Conservation (phyloP, 2,113 vertebrate genomes). For the Eptesicus fuscus region DNA sequence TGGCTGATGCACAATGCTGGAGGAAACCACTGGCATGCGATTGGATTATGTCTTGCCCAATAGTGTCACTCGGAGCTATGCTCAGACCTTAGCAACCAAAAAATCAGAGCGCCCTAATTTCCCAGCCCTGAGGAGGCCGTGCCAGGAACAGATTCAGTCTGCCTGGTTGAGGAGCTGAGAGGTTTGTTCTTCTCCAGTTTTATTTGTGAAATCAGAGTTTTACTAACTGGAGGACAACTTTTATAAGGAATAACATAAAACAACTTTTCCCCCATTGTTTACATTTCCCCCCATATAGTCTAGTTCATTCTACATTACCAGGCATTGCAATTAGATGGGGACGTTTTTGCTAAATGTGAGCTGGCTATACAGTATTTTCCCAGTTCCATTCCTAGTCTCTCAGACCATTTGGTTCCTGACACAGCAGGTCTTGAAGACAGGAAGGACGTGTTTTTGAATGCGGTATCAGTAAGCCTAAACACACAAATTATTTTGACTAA, state of each 20-base stretch:
- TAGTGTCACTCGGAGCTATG: fast-evolving
- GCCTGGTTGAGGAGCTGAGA: neutral
- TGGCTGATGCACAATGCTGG: fast-evolving
- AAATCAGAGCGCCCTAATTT: neutral
- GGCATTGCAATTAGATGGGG: neutral
- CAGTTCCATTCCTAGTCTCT: neutral
- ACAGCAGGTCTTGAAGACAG: neutral
- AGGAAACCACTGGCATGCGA: neutral
- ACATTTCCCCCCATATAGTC: neutral
- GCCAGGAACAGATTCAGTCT: neutral
- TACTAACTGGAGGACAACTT: neutral
- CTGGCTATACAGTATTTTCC: neutral
- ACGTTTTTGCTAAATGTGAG: neutral
- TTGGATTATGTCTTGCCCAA: fast-evolving
- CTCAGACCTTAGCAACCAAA: neutral
- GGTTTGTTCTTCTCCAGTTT: neutral
- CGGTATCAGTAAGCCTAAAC: slow-evolving; percentile 5
- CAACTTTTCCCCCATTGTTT: neutral
- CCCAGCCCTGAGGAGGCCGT: neutral
- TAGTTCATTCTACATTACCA: neutral
- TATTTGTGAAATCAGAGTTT: neutral
- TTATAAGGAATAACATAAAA: neutral
- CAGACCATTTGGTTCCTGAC: neutral
- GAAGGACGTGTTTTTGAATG: neutral
- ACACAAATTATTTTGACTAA: slow-evolving; percentile 24